A percentile compares a stretch with the other conserved stretches of the same genome.
These are phyloP conservation scores for Octodon degus DNA, from an alignment of 2,113 vertebrate genomes.

Conservation along the genomic window DNA sequence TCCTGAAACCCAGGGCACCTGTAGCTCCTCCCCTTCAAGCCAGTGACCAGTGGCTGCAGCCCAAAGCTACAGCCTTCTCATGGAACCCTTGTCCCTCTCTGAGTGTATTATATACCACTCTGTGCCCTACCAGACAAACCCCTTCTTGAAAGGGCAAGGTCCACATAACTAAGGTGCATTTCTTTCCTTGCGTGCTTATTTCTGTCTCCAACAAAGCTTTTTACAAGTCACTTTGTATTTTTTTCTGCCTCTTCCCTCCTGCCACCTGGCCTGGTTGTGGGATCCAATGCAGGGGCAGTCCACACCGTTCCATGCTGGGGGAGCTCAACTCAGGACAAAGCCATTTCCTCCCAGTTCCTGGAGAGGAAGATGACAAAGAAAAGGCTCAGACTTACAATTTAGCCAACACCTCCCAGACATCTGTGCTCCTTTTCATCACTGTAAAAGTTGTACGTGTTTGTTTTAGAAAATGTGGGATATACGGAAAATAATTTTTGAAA, in stretches of 20 bases:
- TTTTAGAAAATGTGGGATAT: conserved; percentile 62
- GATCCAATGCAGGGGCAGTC: accelerated
- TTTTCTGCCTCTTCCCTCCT: too few species aligned
- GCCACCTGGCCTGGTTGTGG: background rate
- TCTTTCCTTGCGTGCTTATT: background rate
- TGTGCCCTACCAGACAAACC: background rate
- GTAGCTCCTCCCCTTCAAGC: background rate
- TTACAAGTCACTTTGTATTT: background rate
- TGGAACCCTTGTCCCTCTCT: background rate
- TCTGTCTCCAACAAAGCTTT: background rate
- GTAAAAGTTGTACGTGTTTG: conserved; percentile 39
- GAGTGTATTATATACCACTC: background rate
- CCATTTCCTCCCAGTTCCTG: background rate
- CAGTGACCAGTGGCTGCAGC: background rate
- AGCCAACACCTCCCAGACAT: background rate
- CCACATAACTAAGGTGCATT: background rate
- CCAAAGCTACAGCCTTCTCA: background rate
- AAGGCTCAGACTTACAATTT: background rate
- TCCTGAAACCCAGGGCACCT: background rate
- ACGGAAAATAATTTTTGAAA: conserved; percentile 61
- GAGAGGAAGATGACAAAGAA: background rate
- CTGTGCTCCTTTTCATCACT: background rate
- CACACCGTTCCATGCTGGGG: accelerated
- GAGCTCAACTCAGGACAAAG: background rate
- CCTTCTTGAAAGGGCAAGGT: background rate